phyloP scores from a whole-genome alignment of 2,888 invertebrate species.

The Himalopsyche tibetana region DNA sequence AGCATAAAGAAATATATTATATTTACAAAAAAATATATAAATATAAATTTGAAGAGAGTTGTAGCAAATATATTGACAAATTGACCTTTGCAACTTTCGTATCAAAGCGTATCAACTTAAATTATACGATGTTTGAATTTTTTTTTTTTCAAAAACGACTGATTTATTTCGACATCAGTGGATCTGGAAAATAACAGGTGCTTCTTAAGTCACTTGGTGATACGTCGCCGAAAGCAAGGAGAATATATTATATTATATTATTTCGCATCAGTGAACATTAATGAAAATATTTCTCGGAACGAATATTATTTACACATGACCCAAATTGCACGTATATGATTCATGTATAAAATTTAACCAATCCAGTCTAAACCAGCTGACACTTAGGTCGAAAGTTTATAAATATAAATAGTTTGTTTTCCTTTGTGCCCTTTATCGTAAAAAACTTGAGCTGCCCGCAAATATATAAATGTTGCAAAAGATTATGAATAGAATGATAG shows the following conservation, averaged over 20 bases:
- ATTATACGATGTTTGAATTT: conserved; percentile 13
- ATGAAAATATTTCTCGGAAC: conserved; percentile 37
- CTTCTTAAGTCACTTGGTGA: conserved; percentile 19
- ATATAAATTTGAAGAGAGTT: no score
- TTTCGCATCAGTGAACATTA: conserved; percentile 31
- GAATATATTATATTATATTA: conserved; percentile 20
- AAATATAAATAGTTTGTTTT: no score
- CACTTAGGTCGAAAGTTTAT: neutral
- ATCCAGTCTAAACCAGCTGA: neutral
- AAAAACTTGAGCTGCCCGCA: no score
- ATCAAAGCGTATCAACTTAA: conserved; percentile 23
- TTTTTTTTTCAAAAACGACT: neutral
- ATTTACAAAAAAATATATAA: no score
- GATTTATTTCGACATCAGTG: conserved; percentile 40
- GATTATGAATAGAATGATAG: no score
- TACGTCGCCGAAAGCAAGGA: conserved; percentile 8
- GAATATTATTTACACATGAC: conserved; percentile 40
- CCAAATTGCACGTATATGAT: conserved; percentile 39
- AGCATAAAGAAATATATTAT: no score
- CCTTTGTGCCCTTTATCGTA: no score
- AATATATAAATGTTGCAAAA: no score
- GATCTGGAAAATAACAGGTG: conserved; percentile 41
- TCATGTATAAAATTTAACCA: conserved; percentile 19
- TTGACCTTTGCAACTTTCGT: conserved; percentile 12
- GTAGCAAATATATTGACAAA: neutral